Percentiles rank a stretch among this genome's conserved stretches.
Conservation (phyloP, 2,888 invertebrate species). For the Athripsodes cinereus region DNA sequence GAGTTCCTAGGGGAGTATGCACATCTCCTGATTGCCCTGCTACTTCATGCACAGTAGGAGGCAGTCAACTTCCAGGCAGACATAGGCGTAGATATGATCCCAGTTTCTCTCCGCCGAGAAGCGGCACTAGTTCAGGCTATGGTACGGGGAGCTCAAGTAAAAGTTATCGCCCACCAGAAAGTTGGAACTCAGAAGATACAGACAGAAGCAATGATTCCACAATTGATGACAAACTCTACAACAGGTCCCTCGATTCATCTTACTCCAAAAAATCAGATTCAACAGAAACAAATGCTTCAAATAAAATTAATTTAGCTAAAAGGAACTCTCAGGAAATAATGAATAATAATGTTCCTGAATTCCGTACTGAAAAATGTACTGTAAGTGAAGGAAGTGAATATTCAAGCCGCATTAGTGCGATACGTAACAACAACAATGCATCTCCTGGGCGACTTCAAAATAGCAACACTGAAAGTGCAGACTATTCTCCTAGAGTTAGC, state of each 20-base stretch:
- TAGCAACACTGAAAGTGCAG: background rate
- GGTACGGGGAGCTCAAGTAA: constrained; percentile 56
- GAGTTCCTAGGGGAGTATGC: constrained; percentile 19
- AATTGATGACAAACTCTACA: constrained; percentile 8
- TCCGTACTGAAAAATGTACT: constrained; percentile 17
- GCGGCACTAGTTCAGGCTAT: constrained; percentile 78
- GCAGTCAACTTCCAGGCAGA: constrained; percentile 47
- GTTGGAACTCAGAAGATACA: constrained; percentile 18
- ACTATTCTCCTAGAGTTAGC: background rate
- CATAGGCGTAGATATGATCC: constrained; percentile 67
- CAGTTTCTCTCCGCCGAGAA: constrained; percentile 70
- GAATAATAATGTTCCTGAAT: constrained; percentile 12
- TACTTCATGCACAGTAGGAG: constrained; percentile 39
- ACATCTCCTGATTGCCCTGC: constrained; percentile 26
- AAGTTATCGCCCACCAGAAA: constrained; percentile 23
- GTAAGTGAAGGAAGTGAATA: background rate
- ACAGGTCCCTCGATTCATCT: constrained; percentile 18
- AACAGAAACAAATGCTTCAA: background rate
- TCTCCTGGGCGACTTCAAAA: background rate
- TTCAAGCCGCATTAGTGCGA: background rate
- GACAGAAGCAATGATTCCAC: constrained; percentile 8
- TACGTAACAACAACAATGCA: background rate
- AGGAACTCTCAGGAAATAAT: constrained; percentile 23
- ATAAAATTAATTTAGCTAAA: constrained; percentile 11
- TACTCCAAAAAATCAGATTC: constrained; percentile 11